phyloP scores from a whole-genome alignment of 2,888 invertebrate species.

The Agriopis leucophaearia region DNA sequence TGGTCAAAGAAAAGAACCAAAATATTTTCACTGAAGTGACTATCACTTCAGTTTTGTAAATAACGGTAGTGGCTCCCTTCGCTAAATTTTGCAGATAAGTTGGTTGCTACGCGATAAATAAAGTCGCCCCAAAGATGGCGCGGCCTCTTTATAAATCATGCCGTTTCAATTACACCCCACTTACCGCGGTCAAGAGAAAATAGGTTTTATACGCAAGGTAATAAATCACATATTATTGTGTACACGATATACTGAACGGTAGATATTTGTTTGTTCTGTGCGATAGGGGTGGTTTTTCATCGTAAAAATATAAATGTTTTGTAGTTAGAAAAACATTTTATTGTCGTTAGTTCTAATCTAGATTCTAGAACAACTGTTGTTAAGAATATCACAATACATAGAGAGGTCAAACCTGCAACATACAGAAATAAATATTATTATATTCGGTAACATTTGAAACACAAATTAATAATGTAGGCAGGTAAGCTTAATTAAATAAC shows the following conservation, averaged over 20 bases:
- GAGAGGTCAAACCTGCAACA: too few species aligned
- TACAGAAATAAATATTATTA: too few species aligned
- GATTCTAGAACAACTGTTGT: neutral
- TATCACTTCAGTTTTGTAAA: neutral
- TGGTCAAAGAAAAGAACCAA: neutral
- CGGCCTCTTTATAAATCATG: slow-evolving; percentile 67
- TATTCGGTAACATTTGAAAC: too few species aligned
- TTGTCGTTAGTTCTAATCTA: neutral
- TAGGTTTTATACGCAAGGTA: slow-evolving; percentile 32
- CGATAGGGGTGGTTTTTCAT: slow-evolving; percentile 6
- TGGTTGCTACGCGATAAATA: slow-evolving; percentile 23
- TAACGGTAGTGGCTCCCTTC: neutral
- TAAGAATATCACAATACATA: too few species aligned
- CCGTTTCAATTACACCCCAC: slow-evolving; percentile 74
- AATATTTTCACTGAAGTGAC: neutral
- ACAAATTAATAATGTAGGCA: too few species aligned
- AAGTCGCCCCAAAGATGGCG: slow-evolving; percentile 38
- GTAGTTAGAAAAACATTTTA: neutral
- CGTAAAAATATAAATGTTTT: neutral
- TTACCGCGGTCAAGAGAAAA: slow-evolving; percentile 50
- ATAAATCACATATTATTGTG: slow-evolving; percentile 51
- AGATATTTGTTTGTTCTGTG: slow-evolving; percentile 18
- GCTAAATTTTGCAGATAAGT: neutral
- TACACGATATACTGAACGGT: slow-evolving; percentile 14
- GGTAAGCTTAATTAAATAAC: too few species aligned